Evolutionary conservation across 2,797 vertebrate species (phyloP), one percentile per base, ranked within the genome.

Genomic region (Eremophila alpestris): DNA sequence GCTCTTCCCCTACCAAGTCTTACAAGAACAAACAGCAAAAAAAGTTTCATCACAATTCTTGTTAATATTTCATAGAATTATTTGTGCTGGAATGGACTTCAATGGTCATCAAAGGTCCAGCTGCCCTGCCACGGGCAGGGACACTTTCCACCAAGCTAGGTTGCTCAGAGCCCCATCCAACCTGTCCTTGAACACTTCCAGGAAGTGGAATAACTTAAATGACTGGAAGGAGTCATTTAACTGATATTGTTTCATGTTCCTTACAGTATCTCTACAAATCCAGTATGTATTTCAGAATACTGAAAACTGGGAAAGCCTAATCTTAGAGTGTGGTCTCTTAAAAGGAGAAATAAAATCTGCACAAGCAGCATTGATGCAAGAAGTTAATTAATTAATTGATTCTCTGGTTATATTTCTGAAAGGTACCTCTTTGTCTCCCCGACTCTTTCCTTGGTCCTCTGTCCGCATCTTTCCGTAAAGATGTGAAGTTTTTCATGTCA

Each of bases 391-490:
- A 80, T 11, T 19, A 46, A 36, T 4, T 68, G 41, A 36, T 83
- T 64, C 36, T 36, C 34, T 41, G 27, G 5, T 51, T 23, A 6
- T 36, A 26, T 36, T 82, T 80, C 63, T 9, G 10, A 71, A 32
- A 64, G 8, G 32, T 96, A 98, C 98, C 98, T 97, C 93, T 97
- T 20, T 94, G 97, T 74, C 97, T 98, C 34, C 97, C 84, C 76
- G 97, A 89, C 8, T 97, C 99, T 93, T 96, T 98, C 75, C 96
- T 98, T 41, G 97, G 98, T 24, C 96, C 97, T 95, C 97, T 97
- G 43, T 99, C 98, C 3, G 82, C 89, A 79, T 99, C 98, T 96
- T 97, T 98, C 88, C 98, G 98, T 77, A 98, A 78, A 36, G 97
- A 96, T 11, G 97, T 96, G 74, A 98, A 97, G 87, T 76, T 98